Evolutionary conservation across 2,888 invertebrate genomes (phyloP).

Genomic region (Sarcophaga carnaria): DNA sequence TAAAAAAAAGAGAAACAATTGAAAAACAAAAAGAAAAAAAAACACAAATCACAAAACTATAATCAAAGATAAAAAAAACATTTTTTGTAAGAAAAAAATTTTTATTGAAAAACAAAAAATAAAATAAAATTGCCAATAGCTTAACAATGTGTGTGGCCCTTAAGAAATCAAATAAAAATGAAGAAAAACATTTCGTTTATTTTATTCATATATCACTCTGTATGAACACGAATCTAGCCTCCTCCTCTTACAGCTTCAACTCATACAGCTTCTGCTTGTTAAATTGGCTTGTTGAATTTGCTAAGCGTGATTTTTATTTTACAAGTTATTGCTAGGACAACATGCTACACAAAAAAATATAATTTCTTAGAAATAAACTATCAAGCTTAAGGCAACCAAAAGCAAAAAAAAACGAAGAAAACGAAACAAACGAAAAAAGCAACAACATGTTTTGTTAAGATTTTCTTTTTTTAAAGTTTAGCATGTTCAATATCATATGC

Average conservation of each 20-base stretch:
- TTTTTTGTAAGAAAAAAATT: conserved; percentile 24
- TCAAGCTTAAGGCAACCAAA: conserved; percentile 51
- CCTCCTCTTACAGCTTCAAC: conserved; percentile 16
- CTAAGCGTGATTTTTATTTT: conserved; percentile 63
- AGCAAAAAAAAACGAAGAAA: background rate
- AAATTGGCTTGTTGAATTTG: conserved; percentile 44
- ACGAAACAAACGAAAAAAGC: conserved; percentile 43
- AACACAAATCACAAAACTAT: conserved; percentile 16
- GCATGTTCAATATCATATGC: background rate
- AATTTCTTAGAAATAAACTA: conserved; percentile 58
- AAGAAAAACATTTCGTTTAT: conserved; percentile 29
- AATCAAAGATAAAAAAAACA: conserved; percentile 33
- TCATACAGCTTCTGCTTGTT: conserved; percentile 24
- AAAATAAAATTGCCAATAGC: conserved; percentile 27
- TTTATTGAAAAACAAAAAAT: background rate
- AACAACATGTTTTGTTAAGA: conserved; percentile 65
- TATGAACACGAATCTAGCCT: conserved; percentile 21
- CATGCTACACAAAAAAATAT: conserved; percentile 33
- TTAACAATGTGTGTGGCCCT: conserved; percentile 64
- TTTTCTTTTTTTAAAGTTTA: conserved; percentile 10
- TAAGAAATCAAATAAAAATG: conserved; percentile 51
- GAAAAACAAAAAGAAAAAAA: conserved; percentile 34
- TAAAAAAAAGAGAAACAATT: conserved; percentile 27
- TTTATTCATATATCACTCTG: conserved; percentile 53
- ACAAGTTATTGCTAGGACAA: conserved; percentile 61